These are phyloP conservation scores for Elmis aenea DNA, from an alignment of 2,888 invertebrate genomes.

Conservation along the genomic window DNA sequence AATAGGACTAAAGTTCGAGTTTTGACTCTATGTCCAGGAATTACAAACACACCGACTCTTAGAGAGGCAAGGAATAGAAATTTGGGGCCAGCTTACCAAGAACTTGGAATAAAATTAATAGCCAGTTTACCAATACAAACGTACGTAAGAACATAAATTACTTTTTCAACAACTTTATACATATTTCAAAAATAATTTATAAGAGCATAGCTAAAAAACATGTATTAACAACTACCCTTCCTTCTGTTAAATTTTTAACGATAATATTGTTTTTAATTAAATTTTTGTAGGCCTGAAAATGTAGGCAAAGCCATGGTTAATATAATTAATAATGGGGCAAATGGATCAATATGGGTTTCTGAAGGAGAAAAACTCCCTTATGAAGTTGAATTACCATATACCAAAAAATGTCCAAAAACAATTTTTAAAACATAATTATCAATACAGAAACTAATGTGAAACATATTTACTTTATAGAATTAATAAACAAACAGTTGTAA, in stretches of 20 bases:
- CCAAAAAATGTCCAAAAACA: conserved; percentile 10
- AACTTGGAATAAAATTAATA: no score
- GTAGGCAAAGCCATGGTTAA: conserved; percentile 30
- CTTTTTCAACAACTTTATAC: not conserved
- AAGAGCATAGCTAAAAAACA: not conserved
- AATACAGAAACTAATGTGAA: no score
- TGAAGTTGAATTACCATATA: conserved; percentile 36
- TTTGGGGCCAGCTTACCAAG: conserved; percentile 6
- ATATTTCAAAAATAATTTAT: not conserved
- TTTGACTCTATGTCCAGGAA: conserved; percentile 26
- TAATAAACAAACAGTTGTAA: no score
- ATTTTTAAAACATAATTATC: no score
- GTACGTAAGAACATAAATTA: not conserved
- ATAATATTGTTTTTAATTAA: not conserved
- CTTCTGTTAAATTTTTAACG: no score
- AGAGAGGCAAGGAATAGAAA: conserved; percentile 8
- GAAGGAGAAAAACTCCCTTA: conserved; percentile 41
- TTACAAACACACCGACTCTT: conserved; percentile 22
- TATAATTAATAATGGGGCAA: conserved; percentile 37
- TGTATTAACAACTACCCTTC: no score
- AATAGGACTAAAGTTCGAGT: conserved; percentile 20
- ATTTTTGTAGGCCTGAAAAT: conserved; percentile 29
- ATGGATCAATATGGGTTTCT: conserved; percentile 47
- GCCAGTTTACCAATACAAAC: no score
- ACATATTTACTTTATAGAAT: no score